phyloP scores from a whole-genome alignment of 2,113 vertebrate species.

The Oryctolagus cuniculus region DNA sequence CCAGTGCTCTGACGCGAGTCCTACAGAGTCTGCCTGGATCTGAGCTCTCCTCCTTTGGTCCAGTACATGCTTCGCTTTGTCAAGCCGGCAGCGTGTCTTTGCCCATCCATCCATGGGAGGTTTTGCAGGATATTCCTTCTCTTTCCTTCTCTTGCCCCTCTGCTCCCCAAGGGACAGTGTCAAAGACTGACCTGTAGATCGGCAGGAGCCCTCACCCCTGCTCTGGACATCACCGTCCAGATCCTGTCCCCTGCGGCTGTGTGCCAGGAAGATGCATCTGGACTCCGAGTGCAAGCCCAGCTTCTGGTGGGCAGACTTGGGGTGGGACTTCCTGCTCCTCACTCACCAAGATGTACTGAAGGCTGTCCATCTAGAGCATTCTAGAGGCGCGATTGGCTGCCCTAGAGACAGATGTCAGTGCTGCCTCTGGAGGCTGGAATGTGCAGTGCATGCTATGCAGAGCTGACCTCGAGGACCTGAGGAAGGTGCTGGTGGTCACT shows the following conservation, averaged over 20 bases:
- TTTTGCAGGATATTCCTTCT: not conserved
- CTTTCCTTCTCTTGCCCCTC: not conserved
- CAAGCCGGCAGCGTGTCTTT: accelerated
- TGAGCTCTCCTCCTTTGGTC: not conserved
- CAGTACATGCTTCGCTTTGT: not conserved
- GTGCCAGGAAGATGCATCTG: not conserved
- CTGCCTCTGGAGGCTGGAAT: not conserved
- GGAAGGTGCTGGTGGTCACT: not conserved
- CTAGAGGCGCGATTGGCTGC: not conserved
- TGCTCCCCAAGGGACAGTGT: not conserved
- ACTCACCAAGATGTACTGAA: not conserved
- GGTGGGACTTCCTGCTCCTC: not conserved
- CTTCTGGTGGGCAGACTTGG: not conserved
- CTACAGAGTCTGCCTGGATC: not conserved
- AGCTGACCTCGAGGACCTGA: not conserved
- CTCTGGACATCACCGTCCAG: not conserved
- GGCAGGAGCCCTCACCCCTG: not conserved
- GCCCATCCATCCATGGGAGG: not conserved
- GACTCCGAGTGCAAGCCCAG: too few relatives aligned
- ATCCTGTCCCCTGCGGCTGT: not conserved
- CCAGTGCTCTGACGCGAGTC: not conserved
- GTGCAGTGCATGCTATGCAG: accelerated
- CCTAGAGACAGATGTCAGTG: not conserved
- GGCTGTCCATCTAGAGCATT: not conserved
- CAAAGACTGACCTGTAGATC: not conserved